Conservation (phyloP, 2,797 vertebrate species). For the Spinibarbus caldwelli region DNA sequence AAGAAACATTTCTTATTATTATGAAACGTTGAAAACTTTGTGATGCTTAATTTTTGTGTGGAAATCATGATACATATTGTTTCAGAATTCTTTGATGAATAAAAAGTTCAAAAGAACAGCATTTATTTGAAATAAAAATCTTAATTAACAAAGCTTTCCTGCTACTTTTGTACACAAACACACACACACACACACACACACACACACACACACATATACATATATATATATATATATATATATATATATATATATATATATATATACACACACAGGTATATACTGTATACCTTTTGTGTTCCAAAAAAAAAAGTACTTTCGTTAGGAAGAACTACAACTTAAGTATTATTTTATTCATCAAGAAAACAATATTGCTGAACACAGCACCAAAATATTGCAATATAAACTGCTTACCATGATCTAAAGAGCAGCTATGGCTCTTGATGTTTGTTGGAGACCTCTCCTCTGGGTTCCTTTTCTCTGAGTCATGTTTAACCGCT, state of each 20-base stretch:
- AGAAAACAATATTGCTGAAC: not conserved
- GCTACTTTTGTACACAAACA: no score
- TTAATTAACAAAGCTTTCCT: not conserved
- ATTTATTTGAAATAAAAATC: not conserved
- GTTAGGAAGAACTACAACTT: not conserved
- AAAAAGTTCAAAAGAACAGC: not conserved
- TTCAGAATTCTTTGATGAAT: not conserved
- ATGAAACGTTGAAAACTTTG: not conserved
- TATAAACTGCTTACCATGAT: slow-evolving; percentile 30
- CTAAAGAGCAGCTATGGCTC: slow-evolving; percentile 7
- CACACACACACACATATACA: no score
- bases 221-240: no score
- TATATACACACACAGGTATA: no score
- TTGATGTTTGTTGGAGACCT: not conserved
- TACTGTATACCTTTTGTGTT: not conserved
- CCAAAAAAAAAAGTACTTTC: not conserved
- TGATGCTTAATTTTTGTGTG: not conserved
- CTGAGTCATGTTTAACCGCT: not conserved
- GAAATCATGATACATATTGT: not conserved
- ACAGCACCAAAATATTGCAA: not conserved
- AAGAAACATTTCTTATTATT: not conserved
- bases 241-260: no score
- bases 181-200: no score
- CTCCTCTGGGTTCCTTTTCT: slow-evolving; percentile 26
- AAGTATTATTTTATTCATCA: not conserved